Evolutionary conservation across 2,113 vertebrate genomes (phyloP), one percentile per base, ranked within the genome.

Genomic region (Gadus macrocephalus): DNA sequence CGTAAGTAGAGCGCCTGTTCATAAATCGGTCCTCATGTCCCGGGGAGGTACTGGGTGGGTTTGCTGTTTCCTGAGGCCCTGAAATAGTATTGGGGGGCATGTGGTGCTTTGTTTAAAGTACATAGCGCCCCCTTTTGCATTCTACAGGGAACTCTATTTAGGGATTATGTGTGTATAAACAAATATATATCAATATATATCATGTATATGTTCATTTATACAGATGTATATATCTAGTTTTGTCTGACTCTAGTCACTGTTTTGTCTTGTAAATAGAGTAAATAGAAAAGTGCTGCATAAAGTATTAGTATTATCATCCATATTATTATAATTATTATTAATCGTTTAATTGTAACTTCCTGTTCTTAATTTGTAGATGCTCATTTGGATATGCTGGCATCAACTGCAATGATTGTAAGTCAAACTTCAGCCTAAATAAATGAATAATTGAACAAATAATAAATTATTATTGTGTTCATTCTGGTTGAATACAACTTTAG

Each of bases 331-430:
- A 49, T 12, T 49, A 49, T 12, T 49, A 49, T 12, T 49, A 49
- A 49, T 49, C 11, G 11, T 9, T 49, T 12, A 11, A 53, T 8
- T 58, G 22, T 68, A 31, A 19, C 70, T 69, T 22, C 16, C 5
- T 42, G 14, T 12, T 20, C 68, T 71, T 68, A 16, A 77, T 22
- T 68, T 84, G 59, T 70, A 93, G 92, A 49, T 93, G 92, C 75
- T 0, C 87, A 1, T 92, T 92, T 71, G 91, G 91, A 56, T 90
- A 89, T 1, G 67, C 81, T 16, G 92, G 92, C 60, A 90, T 92
- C 69, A 93, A 93, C 84, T 93, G 92, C 78, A 75, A 81, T 15
- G 90, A 93, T 72, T 88, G 92, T 93, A 79, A 91, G 92, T 86
- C 38, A 2, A 5, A 8, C 42, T 49, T 49, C 60, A 19, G 19